Evolutionary conservation across 2,113 vertebrate genomes (phyloP).

Genomic region (Formicarius rufipectus): DNA sequence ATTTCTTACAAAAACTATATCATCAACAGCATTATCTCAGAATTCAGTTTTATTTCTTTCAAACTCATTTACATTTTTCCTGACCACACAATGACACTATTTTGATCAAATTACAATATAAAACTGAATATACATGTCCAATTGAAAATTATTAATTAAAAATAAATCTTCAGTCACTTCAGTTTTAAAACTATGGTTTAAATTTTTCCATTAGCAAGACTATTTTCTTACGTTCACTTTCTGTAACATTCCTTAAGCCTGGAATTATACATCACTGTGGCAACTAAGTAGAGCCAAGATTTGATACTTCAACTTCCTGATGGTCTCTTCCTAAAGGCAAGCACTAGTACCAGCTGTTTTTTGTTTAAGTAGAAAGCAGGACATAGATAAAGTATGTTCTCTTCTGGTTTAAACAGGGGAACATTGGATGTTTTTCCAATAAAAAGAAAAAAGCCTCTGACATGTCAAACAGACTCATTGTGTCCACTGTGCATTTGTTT

Average conservation of each 20-base stretch:
- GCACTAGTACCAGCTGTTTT: slow-evolving; percentile 58
- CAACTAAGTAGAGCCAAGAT: slow-evolving; percentile 16
- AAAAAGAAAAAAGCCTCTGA: slow-evolving; percentile 44
- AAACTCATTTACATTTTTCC: not conserved
- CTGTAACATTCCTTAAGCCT: slow-evolving; percentile 1
- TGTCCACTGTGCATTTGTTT: slow-evolving; percentile 37
- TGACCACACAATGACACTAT: not conserved
- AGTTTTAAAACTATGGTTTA: not conserved
- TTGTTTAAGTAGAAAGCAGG: slow-evolving; percentile 68
- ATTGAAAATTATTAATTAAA: not conserved
- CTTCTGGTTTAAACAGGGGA: slow-evolving; percentile 44
- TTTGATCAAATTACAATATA: slow-evolving; percentile 30
- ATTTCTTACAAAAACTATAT: not conserved
- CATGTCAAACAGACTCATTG: slow-evolving; percentile 46
- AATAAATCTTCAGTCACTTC: not conserved
- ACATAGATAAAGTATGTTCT: slow-evolving; percentile 54
- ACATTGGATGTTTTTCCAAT: slow-evolving; percentile 56
- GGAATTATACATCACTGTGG: slow-evolving; percentile 23
- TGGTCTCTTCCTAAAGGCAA: slow-evolving; percentile 51
- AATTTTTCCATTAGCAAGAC: slow-evolving; percentile 6
- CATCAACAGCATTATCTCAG: not conserved
- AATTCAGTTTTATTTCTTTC: not conserved
- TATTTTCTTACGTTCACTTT: slow-evolving; percentile 27
- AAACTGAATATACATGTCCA: not conserved
- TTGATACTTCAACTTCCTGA: slow-evolving; percentile 33